Percentiles rank a stretch among this genome's conserved stretches.
These are phyloP conservation scores for Lasioglossum albipes DNA, from an alignment of 1,140 invertebrate genomes.

Conservation along the genomic window DNA sequence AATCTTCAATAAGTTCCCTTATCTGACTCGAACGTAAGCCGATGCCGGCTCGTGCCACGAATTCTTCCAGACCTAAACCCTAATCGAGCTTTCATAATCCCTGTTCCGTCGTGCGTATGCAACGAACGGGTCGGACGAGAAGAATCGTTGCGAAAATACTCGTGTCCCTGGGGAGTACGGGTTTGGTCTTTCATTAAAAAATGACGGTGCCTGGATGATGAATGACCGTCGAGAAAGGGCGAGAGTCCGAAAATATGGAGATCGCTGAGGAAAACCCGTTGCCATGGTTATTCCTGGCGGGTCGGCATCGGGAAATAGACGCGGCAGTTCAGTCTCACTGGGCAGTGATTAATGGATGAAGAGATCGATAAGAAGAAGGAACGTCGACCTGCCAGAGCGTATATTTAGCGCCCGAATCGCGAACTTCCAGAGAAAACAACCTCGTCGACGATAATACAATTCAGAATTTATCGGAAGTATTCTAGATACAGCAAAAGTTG, in stretches of 20 bases:
- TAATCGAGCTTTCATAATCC: neutral
- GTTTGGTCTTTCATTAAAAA: neutral
- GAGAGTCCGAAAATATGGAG: neutral
- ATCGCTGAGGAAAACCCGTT: slow-evolving; percentile 21
- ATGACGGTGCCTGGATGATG: neutral
- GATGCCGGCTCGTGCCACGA: neutral
- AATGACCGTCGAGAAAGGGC: neutral
- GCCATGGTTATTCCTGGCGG: slow-evolving; percentile 22
- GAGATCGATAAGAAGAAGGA: slow-evolving; percentile 23
- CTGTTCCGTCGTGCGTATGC: neutral
- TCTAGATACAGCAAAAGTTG: too few relatives aligned
- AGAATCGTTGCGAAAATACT: neutral
- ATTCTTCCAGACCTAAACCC: neutral
- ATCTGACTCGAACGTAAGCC: neutral
- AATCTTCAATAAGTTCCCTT: neutral
- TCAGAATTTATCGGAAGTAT: too few relatives aligned
- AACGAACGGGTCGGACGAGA: neutral
- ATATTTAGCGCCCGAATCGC: neutral
- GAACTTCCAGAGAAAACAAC: neutral
- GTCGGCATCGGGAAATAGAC: slow-evolving; percentile 17
- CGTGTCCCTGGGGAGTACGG: too few relatives aligned
- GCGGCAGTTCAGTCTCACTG: neutral
- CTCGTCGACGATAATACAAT: too few relatives aligned
- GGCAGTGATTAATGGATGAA: slow-evolving; percentile 11
- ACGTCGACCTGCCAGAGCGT: neutral